Evolutionary conservation across 1,140 invertebrate species (phyloP).

Genomic region (Sycophaga agraensis): DNA sequence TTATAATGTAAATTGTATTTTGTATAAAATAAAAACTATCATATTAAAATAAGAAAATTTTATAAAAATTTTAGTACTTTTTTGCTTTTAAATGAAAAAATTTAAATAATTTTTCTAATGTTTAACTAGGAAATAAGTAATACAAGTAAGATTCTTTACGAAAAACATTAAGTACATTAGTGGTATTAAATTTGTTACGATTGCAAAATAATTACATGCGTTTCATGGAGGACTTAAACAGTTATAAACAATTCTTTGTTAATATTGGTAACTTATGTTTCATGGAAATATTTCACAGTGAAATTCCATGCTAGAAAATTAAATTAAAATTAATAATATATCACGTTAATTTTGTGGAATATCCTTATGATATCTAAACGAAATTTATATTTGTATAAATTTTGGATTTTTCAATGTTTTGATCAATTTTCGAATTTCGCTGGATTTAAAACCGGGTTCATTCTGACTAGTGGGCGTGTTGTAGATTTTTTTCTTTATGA

Average conservation of each 20-base stretch:
- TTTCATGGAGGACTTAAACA: neutral
- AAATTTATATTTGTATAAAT: no score
- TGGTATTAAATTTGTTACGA: neutral
- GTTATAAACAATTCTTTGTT: neutral
- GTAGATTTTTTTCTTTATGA: neutral
- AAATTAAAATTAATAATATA: neutral
- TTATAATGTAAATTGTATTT: no score
- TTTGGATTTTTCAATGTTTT: no score
- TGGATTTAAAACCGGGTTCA: neutral
- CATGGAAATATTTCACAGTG: neutral
- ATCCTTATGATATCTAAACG: neutral
- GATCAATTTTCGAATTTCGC: no score
- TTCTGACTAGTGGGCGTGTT: neutral
- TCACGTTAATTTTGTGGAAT: neutral
- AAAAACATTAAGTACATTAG: no score
- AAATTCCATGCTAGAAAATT: neutral
- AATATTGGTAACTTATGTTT: slow-evolving; percentile 11
- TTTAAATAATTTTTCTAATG: no score
- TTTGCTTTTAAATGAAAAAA: no score
- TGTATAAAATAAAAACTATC: no score
- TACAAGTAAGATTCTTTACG: no score
- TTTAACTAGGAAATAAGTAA: no score
- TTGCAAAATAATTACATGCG: neutral
- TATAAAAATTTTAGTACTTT: no score
- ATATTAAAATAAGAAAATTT: no score